Percentiles rank a stretch among this genome's conserved stretches.
These are phyloP conservation scores for Dynastes grantii DNA, from an alignment of 2,888 invertebrate species.

Conservation along the genomic window DNA sequence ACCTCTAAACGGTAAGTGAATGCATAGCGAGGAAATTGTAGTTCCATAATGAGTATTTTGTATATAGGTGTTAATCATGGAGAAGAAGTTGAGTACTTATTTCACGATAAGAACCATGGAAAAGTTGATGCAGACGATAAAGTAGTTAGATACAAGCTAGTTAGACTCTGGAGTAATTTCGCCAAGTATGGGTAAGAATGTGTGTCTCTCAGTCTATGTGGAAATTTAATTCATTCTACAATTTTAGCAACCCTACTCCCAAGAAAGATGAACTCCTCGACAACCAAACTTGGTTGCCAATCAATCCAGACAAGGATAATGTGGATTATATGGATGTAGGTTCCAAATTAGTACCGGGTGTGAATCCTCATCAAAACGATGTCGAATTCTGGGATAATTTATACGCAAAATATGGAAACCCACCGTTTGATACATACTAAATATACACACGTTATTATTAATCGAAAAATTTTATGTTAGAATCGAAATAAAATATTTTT, in stretches of 20 bases:
- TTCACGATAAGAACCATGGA: conserved; percentile 24
- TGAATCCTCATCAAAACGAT: conserved; percentile 65
- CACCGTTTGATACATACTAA: conserved; percentile 54
- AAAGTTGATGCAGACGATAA: conserved; percentile 11
- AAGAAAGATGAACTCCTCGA: conserved; percentile 46
- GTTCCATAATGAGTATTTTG: neutral
- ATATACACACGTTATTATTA: neutral
- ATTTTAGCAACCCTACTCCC: conserved; percentile 55
- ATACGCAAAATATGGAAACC: conserved; percentile 53
- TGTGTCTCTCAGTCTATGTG: neutral
- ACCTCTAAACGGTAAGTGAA: conserved; percentile 15
- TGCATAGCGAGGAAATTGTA: neutral
- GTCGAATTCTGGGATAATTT: conserved; percentile 56
- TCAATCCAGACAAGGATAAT: conserved; percentile 23
- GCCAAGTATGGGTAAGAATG: conserved; percentile 33
- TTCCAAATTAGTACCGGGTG: conserved; percentile 34
- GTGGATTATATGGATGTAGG: conserved; percentile 53
- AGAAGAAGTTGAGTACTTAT: conserved; percentile 44
- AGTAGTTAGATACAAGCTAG: conserved; percentile 24
- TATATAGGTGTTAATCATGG: conserved; percentile 30
- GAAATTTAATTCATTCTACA: conserved; percentile 12
- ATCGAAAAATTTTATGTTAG: too few relatives aligned
- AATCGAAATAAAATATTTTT: too few relatives aligned
- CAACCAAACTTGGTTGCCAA: conserved; percentile 51
- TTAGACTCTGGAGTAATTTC: conserved; percentile 45